Evolutionary conservation across 1,140 invertebrate genomes (phyloP).

Genomic region (Frieseomelitta varia): DNA sequence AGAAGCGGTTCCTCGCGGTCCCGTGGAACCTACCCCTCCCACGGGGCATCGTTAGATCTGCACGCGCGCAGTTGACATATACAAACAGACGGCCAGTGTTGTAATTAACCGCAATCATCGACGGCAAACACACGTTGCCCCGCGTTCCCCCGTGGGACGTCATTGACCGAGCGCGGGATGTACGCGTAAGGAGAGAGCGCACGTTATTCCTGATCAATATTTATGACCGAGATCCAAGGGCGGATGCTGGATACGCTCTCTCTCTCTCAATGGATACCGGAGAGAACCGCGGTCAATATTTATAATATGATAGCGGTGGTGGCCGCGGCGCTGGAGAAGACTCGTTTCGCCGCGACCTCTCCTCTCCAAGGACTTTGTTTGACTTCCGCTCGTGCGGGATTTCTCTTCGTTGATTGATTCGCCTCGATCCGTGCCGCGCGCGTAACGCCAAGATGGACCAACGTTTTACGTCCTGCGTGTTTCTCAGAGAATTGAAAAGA

Average conservation of each 20-base stretch:
- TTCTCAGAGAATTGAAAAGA: background rate
- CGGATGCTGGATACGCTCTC: slow-evolving; percentile 60
- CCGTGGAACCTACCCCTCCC: slow-evolving; percentile 44
- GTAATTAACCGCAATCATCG: slow-evolving; percentile 73
- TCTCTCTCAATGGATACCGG: slow-evolving; percentile 39
- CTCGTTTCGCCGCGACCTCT: background rate
- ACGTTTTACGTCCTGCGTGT: background rate
- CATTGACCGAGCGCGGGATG: slow-evolving; percentile 57
- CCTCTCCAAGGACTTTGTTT: background rate
- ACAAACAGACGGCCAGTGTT: slow-evolving; percentile 69
- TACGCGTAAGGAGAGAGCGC: slow-evolving; percentile 47
- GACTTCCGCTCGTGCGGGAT: background rate
- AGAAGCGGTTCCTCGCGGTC: slow-evolving; percentile 47
- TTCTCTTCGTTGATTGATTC: slow-evolving; percentile 6
- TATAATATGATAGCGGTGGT: slow-evolving; percentile 57
- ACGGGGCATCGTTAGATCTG: slow-evolving; percentile 64
- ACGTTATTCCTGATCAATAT: slow-evolving; percentile 61
- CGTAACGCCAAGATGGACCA: too few species aligned
- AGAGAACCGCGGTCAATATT: slow-evolving; percentile 65
- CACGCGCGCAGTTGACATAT: slow-evolving; percentile 63
- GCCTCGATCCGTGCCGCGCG: background rate
- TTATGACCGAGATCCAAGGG: slow-evolving; percentile 68
- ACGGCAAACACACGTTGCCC: slow-evolving; percentile 65
- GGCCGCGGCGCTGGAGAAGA: background rate
- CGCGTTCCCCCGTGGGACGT: slow-evolving; percentile 55